A percentile compares a stretch with the other conserved stretches of the same genome.
Evolutionary conservation across 2,113 vertebrate species (phyloP).

Genomic region (Meleagris gallopavo): DNA sequence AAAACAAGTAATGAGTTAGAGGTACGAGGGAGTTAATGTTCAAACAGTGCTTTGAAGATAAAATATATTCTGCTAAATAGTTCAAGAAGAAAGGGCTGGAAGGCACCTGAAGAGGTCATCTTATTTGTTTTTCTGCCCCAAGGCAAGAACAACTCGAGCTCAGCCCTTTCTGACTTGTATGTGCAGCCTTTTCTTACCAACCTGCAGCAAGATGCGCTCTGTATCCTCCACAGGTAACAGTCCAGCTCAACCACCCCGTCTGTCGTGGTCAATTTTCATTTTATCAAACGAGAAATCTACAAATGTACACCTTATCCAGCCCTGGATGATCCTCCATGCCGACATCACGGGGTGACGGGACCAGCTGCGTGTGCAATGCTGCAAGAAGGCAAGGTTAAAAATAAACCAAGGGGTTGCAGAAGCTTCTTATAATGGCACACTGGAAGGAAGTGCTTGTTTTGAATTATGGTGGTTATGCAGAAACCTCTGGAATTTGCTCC

Average conservation of each 20-base stretch:
- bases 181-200: not conserved
- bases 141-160: not conserved
- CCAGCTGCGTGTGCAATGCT: not conserved
- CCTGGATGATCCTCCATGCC: not conserved
- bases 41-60: not conserved
- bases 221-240: rapidly evolving
- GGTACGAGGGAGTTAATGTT: not conserved
- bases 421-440: not conserved
- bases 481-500: not conserved
- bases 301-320: not conserved
- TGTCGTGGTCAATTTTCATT: not conserved
- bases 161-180: not conserved
- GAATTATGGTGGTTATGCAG: not conserved
- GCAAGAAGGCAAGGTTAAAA: not conserved
- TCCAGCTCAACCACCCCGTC: not conserved
- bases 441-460: not conserved
- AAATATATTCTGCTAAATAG: not conserved
- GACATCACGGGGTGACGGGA: not conserved
- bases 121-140: not conserved
- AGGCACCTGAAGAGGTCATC: not conserved
- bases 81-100: not conserved
- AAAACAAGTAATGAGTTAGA: not conserved
- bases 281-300: not conserved
- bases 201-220: not conserved
- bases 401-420: not conserved